These are phyloP conservation scores for Eulemur mongoz DNA, from an alignment of 2,797 vertebrate genomes.

Conservation along the genomic window DNA sequence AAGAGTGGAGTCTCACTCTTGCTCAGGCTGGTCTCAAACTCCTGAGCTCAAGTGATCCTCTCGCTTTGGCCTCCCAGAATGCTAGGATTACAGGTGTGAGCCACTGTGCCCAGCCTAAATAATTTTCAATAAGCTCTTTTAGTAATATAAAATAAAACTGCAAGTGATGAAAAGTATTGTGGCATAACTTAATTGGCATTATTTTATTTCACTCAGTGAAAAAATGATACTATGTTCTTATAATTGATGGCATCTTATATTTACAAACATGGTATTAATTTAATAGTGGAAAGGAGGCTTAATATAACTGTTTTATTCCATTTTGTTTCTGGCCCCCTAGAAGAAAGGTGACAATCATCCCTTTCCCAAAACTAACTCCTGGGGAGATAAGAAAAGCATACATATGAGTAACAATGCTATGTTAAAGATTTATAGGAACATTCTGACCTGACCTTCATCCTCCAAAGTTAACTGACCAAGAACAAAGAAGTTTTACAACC, in stretches of 20 bases:
- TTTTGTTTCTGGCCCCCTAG: background rate
- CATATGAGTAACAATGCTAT: background rate
- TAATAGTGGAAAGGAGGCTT: background rate
- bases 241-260: background rate
- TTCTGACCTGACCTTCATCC: background rate
- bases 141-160: conserved; percentile 9
- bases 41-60: no score
- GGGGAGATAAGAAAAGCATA: background rate
- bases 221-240: background rate
- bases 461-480: background rate
- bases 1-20: no score
- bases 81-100: no score
- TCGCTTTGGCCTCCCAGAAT: no score
- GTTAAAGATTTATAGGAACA: background rate
- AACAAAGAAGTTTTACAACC: background rate
- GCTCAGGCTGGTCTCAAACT: no score
- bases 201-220: background rate
- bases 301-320: background rate
- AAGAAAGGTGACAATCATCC: background rate
- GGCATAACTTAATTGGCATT: background rate
- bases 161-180: background rate
- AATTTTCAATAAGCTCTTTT: background rate
- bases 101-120: background rate
- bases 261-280: background rate
- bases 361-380: background rate